Conservation (phyloP, 2,113 vertebrate species). For the Centropristis striata region DNA sequence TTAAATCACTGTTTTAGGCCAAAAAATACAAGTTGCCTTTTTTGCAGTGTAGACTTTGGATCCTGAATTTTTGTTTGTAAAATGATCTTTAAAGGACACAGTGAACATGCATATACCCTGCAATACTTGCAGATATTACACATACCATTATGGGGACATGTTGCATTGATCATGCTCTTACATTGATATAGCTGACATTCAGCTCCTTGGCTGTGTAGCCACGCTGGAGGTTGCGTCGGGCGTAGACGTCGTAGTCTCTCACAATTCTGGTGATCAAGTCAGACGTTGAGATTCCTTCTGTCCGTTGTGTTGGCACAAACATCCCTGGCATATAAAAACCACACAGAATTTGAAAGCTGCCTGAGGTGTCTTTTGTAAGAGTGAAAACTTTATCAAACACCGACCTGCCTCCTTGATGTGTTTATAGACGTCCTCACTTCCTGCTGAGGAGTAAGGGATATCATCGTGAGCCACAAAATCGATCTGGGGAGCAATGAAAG, state of each 20-base stretch:
- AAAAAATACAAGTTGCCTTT: no score
- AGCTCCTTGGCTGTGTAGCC: conserved; percentile 98
- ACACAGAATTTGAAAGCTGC: not conserved
- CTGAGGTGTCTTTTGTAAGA: not conserved
- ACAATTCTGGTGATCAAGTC: conserved; percentile 98
- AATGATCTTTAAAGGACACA: no score
- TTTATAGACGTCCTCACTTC: conserved; percentile 99
- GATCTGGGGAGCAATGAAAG: conserved; percentile 87
- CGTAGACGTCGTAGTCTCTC: conserved; percentile 96
- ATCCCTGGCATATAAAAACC: conserved; percentile 86
- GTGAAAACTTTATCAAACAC: conserved; percentile 19
- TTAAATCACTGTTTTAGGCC: no score
- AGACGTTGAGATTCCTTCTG: conserved; percentile 97
- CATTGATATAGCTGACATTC: conserved; percentile 98
- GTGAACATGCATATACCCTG: not conserved
- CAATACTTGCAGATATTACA: no score
- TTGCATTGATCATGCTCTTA: conserved; percentile 79
- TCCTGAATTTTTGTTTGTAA: no score
- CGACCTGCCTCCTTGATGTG: conserved; percentile 99
- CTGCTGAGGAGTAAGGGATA: conserved; percentile 98
- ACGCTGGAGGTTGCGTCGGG: conserved; percentile 95
- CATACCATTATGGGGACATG: not conserved
- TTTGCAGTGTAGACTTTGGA: no score
- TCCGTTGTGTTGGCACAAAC: conserved; percentile 97
- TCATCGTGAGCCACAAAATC: conserved; percentile 99